Evolutionary conservation across 53 echinoderm and acorn worm species (phyloP), one percentile per base, ranked within the genome.

Genomic region (Luidia sarsii): DNA sequence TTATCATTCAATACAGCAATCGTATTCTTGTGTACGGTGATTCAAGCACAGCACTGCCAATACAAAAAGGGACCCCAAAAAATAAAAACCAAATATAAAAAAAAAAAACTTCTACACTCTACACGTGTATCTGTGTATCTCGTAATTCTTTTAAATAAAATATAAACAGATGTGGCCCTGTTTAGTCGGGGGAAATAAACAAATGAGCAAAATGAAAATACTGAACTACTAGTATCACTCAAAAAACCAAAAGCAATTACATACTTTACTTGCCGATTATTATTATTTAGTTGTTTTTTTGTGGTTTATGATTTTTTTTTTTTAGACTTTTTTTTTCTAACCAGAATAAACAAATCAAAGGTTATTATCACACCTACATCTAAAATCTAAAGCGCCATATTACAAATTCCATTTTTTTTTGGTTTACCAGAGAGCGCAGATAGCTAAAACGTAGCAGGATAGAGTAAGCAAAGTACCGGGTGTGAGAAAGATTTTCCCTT

Each of bases 21-120:
- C 61, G 7, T 61, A 14, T 15, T 3, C 11, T 8, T 32, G 33
- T 32, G 33, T 61, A 14, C 11, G 9, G 61, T 65, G 39, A 65
- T 38, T 65, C n/a, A 65, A 8, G 59, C 75, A 57, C 75, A 75
- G 75, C 75, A 75, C 31, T 75, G 25, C 39, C 59, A 57, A 57
- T 57, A 75, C 29, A 57, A 75, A 75, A 72, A 54, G n/a, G n/a
- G n/a, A n/a, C n/a, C n/a, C n/a, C n/a, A n/a, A n/a, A n/a, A n/a
- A n/a, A n/a, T n/a, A n/a, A n/a, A n/a, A n/a, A n/a, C n/a, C n/a
- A n/a, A n/a, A n/a, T n/a, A n/a, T n/a, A n/a, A n/a, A n/a, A 36
- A 30, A 71, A 71, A 21, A 71, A 11, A 43, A 13, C 59, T 43
- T 77, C 48, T 32, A 29, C 18, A 34, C 14, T 77, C 48, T 77